Evolutionary conservation across 1,140 invertebrate species (phyloP), one percentile per base, ranked within the genome.

Genomic region (Drosophila pandora): DNA sequence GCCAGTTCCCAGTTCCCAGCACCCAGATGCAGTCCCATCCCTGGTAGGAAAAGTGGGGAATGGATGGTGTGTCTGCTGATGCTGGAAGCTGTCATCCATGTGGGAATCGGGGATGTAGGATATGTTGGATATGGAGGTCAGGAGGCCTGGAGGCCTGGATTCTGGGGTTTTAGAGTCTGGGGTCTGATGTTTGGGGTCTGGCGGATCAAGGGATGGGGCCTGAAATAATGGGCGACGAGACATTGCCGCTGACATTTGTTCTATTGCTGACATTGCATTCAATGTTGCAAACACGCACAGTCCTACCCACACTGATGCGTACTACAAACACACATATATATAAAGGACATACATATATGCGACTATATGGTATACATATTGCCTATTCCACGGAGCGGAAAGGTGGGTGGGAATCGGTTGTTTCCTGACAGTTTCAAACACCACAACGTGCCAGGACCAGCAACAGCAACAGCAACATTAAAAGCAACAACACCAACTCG

Each of bases 211-310:
- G 58, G 23, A 25, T 28, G 41, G 41, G 63, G 41, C 47, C 50
- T 41, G 61, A 75, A 82, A 82, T 82, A 78, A 83, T 83, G 69
- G 71, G 58, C 64, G 79, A 60, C 67, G 67, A 69, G 78, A 61
- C 77, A 81, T 59, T 68, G 79, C 49, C 58, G 65, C 71, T 79
- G 79, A 83, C 75, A 83, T 83, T 83, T 79, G 71, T 84, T 56
- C 60, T 76, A 72, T 84, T 73, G 76, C 79, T 83, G 79, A 82
- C 74, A 69, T 60, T 68, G 62, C 56, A 63, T 61, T 79, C 55
- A 71, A 79, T 63, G 57, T 68, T 77, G 67, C 65, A 69, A 55
- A 65, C 54, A 55, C 59, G 41, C 63, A 55, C 34, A 74, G n/a
- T 43, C 30, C 34, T n/a, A 39, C 49, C 25, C 23, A 49, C 13